Evolutionary conservation across 2,888 invertebrate genomes (phyloP), one percentile per base, ranked within the genome.

Genomic region (Piscicola geometra): DNA sequence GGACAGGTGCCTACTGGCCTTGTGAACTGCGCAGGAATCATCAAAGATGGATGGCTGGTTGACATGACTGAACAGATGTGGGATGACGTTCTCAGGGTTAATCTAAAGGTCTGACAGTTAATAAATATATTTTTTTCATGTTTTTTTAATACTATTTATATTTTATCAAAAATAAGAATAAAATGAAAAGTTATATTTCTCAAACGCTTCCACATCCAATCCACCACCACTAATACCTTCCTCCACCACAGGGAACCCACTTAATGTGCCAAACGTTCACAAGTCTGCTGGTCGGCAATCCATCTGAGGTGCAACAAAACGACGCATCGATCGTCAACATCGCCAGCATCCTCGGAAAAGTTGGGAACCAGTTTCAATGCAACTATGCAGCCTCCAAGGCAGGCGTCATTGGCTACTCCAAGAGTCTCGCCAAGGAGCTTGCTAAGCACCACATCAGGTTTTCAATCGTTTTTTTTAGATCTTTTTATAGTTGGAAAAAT

Each of bases 321-420:
- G 50, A n/a, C 15, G 71, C 50, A 1, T 71, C 71, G 5, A 71
- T 71, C 28, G 71, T 71, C 18, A 71, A 71, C 71, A 50, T 71
- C 5, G 36, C 71, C 30, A 71, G 71, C 30, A 71, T 71, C 28
- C 12, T 50, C 9, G 50, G 71, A 15, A 71, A 71, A 32, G 30
- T 47, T 25, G 71, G 71, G 25, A 25, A 5, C 47, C 21, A 5
- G 21, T n/a, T 5, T 1, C 25, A 9, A 3, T 25, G 30, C 28
- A 50, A 47, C 71, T 71, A 71, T 71, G 2, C 50, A 15, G 71
- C 71, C 36, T 71, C 71, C 21, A 71, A 71, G 50, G 71, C 71
- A n/a, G 71, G 71, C 15, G 71, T 71, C n/a, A 71, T 71, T 30
- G 71, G 71, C 50, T 50, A 47, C 28, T 47, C 71, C 3, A 71